Conservation (phyloP, 2,113 vertebrate genomes). For the Galeopterus variegatus region DNA sequence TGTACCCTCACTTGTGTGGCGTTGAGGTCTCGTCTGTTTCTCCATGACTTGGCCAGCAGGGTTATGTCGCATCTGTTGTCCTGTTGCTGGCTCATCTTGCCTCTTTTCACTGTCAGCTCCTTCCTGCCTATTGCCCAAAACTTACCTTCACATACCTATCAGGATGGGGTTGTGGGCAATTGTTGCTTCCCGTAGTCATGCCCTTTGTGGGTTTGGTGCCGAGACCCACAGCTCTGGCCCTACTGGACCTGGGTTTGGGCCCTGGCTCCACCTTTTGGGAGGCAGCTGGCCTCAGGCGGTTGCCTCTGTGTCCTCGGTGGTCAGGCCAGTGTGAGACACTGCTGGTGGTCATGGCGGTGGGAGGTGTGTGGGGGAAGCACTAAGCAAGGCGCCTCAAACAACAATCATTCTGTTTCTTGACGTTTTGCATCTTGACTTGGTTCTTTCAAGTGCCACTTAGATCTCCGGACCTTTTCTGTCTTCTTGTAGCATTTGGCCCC, state of each 20-base stretch:
- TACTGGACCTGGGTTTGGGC: background rate
- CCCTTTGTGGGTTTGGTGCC: background rate
- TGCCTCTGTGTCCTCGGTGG: background rate
- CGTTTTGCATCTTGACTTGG: background rate
- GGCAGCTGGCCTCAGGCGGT: no score
- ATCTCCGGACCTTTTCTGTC: background rate
- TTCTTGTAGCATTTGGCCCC: accelerated
- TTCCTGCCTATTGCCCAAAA: background rate
- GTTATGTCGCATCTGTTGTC: background rate
- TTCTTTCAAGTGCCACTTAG: background rate
- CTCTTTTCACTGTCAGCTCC: background rate
- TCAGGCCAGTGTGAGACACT: background rate
- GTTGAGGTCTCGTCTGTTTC: background rate
- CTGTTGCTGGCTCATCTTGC: no score
- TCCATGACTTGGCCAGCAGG: background rate
- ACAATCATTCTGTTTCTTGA: accelerated
- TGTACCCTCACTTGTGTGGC: background rate
- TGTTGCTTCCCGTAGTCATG: background rate
- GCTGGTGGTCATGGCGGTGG: no score
- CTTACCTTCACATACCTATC: background rate
- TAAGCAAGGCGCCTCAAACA: background rate
- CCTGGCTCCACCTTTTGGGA: background rate
- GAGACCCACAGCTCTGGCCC: background rate
- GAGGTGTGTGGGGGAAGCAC: background rate
- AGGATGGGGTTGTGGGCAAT: no score